Evolutionary conservation across 2,113 vertebrate genomes (phyloP).

Genomic region (Hippocampus comes): DNA sequence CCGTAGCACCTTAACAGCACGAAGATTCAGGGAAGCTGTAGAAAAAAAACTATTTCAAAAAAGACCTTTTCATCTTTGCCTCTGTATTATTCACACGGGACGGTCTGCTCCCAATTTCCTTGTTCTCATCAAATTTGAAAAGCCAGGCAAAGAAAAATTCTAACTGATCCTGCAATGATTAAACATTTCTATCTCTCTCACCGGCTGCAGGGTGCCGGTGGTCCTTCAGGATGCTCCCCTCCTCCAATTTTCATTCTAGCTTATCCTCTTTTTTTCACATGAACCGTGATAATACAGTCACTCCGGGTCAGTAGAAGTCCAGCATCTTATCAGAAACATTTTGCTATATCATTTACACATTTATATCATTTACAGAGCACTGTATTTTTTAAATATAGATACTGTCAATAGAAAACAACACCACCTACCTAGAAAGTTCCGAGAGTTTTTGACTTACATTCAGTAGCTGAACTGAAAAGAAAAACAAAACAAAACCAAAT

Average conservation of each 20-base stretch:
- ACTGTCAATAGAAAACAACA: conserved; percentile 69
- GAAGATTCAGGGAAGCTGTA: conserved; percentile 6
- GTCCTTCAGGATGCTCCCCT: conserved; percentile 30
- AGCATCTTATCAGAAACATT: conserved; percentile 65
- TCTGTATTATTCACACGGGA: conserved; percentile 26
- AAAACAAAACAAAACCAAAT: conserved; percentile 30
- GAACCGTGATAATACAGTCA: conserved; percentile 20
- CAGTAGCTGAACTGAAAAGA: conserved; percentile 70
- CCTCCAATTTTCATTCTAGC: background rate
- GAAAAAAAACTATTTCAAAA: conserved; percentile 30
- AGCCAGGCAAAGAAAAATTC: conserved; percentile 45
- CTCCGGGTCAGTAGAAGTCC: conserved; percentile 54
- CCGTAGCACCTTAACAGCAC: conserved; percentile 8
- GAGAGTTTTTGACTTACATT: conserved; percentile 70
- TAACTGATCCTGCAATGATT: conserved; percentile 46
- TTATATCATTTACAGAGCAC: conserved; percentile 69
- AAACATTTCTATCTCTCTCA: conserved; percentile 28
- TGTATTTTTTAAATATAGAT: conserved; percentile 52
- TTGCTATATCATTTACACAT: conserved; percentile 69
- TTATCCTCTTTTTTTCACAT: background rate
- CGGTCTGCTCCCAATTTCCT: conserved; percentile 22
- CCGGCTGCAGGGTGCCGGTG: conserved; percentile 28
- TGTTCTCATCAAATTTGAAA: conserved; percentile 51
- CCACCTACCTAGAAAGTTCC: conserved; percentile 70
- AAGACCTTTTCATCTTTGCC: conserved; percentile 17